phyloP scores from a whole-genome alignment of 2,888 invertebrate genomes.

The Mythimna vitellina region DNA sequence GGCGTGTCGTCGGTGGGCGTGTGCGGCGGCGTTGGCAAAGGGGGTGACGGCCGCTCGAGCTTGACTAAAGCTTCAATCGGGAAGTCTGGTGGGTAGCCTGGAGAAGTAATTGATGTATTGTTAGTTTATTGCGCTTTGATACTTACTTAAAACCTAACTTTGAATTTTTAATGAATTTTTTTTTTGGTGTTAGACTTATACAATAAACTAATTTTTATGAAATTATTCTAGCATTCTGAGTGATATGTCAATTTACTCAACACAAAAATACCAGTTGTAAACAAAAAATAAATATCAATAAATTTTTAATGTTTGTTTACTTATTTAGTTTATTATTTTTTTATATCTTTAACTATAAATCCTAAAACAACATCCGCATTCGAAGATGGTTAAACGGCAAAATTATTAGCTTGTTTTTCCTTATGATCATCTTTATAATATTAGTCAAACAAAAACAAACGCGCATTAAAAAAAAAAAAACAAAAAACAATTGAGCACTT shows the following conservation, averaged over 20 bases:
- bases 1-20: conserved; percentile 92
- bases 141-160: neutral
- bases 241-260: neutral
- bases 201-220: neutral
- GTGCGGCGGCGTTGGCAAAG: conserved; percentile 93
- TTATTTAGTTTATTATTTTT: neutral
- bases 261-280: neutral
- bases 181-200: too few relatives aligned
- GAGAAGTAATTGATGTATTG: conserved; percentile 59
- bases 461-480: conserved; percentile 4
- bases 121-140: conserved; percentile 25
- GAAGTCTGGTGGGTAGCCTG: conserved; percentile 91
- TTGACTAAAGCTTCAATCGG: conserved; percentile 91
- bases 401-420: conserved; percentile 34
- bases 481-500: conserved; percentile 64
- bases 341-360: neutral
- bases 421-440: conserved; percentile 19
- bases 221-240: neutral
- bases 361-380: conserved; percentile 8
- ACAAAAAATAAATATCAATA: neutral
- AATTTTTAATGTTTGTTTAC: conserved; percentile 8
- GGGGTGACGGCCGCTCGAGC: conserved; percentile 91
- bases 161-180: neutral
- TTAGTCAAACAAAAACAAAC: conserved; percentile 39
- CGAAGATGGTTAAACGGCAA: neutral